These are phyloP conservation scores for Gallinago stenura DNA, from an alignment of 2,797 vertebrate genomes.

Conservation along the genomic window DNA sequence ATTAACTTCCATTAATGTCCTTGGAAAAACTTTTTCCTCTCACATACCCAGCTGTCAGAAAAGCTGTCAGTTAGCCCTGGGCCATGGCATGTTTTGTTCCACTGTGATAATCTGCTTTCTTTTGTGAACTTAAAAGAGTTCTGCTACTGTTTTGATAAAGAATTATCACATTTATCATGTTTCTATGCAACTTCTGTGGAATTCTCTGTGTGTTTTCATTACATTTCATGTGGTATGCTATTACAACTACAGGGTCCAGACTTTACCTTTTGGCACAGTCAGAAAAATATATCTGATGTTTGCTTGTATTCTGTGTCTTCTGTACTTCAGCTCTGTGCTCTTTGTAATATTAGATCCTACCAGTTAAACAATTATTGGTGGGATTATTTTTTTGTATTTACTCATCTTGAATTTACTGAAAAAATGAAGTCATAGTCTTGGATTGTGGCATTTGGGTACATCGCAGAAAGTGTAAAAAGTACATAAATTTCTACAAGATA, in stretches of 20 bases:
- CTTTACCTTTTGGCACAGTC: neutral
- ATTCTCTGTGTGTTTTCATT: neutral
- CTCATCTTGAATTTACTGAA: neutral
- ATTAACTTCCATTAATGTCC: neutral
- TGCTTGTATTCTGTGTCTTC: neutral
- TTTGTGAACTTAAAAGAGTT: neutral
- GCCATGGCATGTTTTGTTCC: neutral
- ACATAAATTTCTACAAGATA: neutral
- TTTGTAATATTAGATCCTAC: neutral
- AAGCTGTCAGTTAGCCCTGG: neutral
- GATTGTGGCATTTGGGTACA: neutral
- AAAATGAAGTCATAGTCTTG: neutral
- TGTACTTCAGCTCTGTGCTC: neutral
- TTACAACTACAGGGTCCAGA: neutral
- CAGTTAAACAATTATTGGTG: neutral
- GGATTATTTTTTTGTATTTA: neutral
- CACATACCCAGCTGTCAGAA: neutral
- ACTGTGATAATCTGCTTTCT: neutral
- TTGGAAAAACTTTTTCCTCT: neutral
- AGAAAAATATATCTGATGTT: neutral
- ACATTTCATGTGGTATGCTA: neutral
- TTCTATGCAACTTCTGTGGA: neutral
- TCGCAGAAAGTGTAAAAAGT: neutral
- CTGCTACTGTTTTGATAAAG: neutral
- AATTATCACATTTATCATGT: neutral